Conservation (phyloP, 92 coral and sea anemone genomes). For the Siderastrea siderea region DNA sequence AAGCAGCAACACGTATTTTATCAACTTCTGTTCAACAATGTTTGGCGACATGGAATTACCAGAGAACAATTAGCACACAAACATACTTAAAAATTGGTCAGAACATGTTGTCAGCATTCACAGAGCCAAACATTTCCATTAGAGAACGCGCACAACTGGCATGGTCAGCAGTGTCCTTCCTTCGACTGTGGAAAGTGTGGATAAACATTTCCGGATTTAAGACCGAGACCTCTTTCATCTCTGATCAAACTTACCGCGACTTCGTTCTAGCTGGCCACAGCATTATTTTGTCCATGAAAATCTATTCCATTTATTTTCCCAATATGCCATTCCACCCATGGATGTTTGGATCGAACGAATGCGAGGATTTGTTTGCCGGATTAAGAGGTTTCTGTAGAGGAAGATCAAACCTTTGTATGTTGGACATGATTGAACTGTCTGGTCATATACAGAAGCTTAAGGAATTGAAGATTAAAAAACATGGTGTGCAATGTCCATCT, state of each 20-base stretch:
- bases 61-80: conserved; percentile 40
- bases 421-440: conserved; percentile 37
- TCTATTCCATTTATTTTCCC: conserved; percentile 39
- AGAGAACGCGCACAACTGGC: conserved; percentile 37
- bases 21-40: conserved; percentile 24
- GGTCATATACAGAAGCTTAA: conserved; percentile 46
- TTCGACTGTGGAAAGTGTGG: conserved; percentile 59
- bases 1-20: conserved; percentile 58
- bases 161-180: conserved; percentile 52
- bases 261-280: conserved; percentile 50
- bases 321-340: conserved; percentile 28
- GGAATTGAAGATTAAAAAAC: conserved; percentile 24
- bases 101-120: conserved; percentile 33
- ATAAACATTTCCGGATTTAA: conserved; percentile 4
- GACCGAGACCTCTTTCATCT: conserved; percentile 38
- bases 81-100: conserved; percentile 60
- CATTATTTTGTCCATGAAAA: conserved; percentile 56
- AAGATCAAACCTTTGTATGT: conserved; percentile 37
- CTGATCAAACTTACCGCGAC: conserved; percentile 43
- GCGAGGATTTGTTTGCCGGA: conserved; percentile 33
- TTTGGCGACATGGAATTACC: conserved; percentile 5
- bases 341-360: conserved; percentile 44
- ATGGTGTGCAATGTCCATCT: neutral
- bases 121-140: conserved; percentile 30
- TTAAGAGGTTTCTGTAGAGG: conserved; percentile 44